These are phyloP conservation scores for Hylaeus volcanicus DNA, from an alignment of 1,140 invertebrate genomes.

Conservation along the genomic window DNA sequence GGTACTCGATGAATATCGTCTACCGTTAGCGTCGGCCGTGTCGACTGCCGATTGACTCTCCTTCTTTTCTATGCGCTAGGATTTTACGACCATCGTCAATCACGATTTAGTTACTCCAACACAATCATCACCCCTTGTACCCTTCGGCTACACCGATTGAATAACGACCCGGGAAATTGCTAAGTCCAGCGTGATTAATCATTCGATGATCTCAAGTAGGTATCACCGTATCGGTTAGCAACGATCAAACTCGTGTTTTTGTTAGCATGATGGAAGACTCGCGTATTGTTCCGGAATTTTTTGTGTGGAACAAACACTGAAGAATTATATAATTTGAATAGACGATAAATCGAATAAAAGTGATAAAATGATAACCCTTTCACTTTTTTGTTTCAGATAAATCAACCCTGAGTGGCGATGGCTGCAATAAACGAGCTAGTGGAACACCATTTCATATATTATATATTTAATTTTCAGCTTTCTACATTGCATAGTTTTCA, in stretches of 20 bases:
- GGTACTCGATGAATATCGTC: constrained; percentile 27
- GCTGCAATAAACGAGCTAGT: too few relatives aligned
- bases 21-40: not conserved
- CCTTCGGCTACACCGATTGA: not conserved
- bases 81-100: constrained; percentile 29
- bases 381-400: too few relatives aligned
- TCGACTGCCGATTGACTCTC: not conserved
- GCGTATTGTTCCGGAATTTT: too few relatives aligned
- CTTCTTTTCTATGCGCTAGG: not conserved
- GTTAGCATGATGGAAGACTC: not conserved
- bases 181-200: not conserved
- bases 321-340: too few relatives aligned
- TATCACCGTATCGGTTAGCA: not conserved
- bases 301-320: too few relatives aligned
- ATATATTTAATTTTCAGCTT: too few relatives aligned
- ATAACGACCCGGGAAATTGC: constrained; percentile 11
- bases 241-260: not conserved
- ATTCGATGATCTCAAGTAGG: too few relatives aligned
- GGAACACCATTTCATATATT: too few relatives aligned
- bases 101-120: constrained; percentile 13
- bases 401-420: too few relatives aligned
- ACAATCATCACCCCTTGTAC: not conserved
- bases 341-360: too few relatives aligned
- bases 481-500: too few relatives aligned
- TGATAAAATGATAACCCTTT: too few relatives aligned